Percentiles rank a stretch among this genome's conserved stretches.
Conservation (phyloP, 2,888 invertebrate species). For the Merodon equestris region DNA sequence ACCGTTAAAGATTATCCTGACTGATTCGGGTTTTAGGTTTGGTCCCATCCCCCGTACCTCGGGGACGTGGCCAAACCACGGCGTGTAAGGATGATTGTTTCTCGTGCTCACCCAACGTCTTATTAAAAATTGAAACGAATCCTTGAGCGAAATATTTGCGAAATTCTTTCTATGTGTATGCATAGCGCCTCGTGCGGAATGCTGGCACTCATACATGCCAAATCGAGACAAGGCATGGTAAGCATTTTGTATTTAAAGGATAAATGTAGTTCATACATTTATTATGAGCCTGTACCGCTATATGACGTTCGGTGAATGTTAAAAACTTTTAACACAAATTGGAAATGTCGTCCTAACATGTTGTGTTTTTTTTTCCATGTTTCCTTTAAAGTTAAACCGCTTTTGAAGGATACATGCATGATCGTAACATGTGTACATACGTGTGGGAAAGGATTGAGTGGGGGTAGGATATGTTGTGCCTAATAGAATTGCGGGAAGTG, state of each 20-base stretch:
- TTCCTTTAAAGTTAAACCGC: constrained; percentile 27
- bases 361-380: constrained; percentile 13
- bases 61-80: constrained; percentile 35
- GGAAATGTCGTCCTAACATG: constrained; percentile 67
- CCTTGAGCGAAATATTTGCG: constrained; percentile 66
- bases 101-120: constrained; percentile 24
- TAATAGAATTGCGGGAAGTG: constrained; percentile 51
- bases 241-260: constrained; percentile 68
- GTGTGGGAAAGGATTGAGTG: constrained; percentile 5
- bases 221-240: constrained; percentile 37
- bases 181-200: constrained; percentile 22
- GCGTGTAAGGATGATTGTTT: constrained; percentile 51
- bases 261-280: constrained; percentile 65
- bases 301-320: constrained; percentile 40
- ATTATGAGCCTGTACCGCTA: constrained; percentile 46
- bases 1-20: constrained; percentile 64
- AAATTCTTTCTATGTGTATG: too few species aligned
- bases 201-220: constrained; percentile 16
- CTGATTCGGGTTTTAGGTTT: constrained; percentile 44
- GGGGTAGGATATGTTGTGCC: constrained; percentile 20
- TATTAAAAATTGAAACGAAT: constrained; percentile 67
- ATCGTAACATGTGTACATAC: constrained; percentile 32
- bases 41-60: constrained; percentile 31
- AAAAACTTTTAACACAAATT: constrained; percentile 64
- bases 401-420: constrained; percentile 27